Percentiles rank a stretch among this genome's conserved stretches.
These are phyloP conservation scores for Coregonus clupeaformis DNA, from an alignment of 2,113 vertebrate species.

Conservation along the genomic window DNA sequence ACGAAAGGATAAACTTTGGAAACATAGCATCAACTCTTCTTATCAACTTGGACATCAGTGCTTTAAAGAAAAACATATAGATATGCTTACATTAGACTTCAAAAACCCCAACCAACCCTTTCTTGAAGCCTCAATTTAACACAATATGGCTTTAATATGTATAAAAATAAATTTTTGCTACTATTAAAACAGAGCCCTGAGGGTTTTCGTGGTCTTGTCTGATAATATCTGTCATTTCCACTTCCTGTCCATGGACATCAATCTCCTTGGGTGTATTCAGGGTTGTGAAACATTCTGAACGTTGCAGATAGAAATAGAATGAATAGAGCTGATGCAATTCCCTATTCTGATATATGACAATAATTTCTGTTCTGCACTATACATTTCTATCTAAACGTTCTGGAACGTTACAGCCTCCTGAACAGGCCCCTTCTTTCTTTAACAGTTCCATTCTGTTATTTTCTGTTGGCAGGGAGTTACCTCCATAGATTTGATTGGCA, in stretches of 20 bases:
- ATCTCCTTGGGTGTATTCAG: too few species aligned
- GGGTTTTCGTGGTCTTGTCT: conserved; percentile 85
- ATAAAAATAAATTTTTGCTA: conserved; percentile 93
- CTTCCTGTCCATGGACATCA: conserved; percentile 73
- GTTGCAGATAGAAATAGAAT: too few species aligned
- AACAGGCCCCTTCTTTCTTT: conserved; percentile 38
- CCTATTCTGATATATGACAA: too few species aligned
- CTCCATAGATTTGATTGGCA: conserved; percentile 49
- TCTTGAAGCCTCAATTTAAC: conserved; percentile 81
- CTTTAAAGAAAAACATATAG: conserved; percentile 87
- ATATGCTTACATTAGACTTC: conserved; percentile 79
- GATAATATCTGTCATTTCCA: conserved; percentile 76
- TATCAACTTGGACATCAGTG: conserved; percentile 87
- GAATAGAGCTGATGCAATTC: too few species aligned
- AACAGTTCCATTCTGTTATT: conserved; percentile 72
- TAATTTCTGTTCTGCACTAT: too few species aligned
- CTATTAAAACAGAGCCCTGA: conserved; percentile 86
- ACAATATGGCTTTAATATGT: conserved; percentile 88
- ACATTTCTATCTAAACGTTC: not conserved
- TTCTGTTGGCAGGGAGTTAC: conserved; percentile 52
- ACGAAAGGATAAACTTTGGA: conserved; percentile 49
- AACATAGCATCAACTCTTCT: conserved; percentile 64
- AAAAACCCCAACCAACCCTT: conserved; percentile 80
- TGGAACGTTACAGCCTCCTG: too few species aligned
- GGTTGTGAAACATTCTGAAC: too few species aligned